phyloP scores from a whole-genome alignment of 2,888 invertebrate species.

The Steromphala cineraria region DNA sequence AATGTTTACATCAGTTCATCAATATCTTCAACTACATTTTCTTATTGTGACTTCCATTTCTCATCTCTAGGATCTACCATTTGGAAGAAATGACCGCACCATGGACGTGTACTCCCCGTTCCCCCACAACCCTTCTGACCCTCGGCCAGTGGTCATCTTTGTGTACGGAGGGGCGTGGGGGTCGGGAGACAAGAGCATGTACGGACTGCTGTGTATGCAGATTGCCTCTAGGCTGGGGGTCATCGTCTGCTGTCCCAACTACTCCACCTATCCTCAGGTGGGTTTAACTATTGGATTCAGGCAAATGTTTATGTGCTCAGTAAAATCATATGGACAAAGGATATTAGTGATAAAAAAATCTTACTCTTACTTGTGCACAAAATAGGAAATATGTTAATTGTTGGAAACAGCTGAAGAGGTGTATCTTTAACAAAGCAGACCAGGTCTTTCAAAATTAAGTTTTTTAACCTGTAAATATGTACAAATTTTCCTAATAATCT shows the following conservation, averaged over 20 bases:
- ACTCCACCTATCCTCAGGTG: slow-evolving; percentile 72
- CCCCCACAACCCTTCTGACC: slow-evolving; percentile 1
- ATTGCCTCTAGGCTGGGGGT: slow-evolving; percentile 61
- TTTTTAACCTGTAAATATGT: too few relatives aligned
- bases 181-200: slow-evolving; percentile 70
- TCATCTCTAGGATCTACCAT: slow-evolving; percentile 59
- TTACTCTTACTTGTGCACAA: too few relatives aligned
- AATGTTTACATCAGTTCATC: too few relatives aligned
- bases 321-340: too few relatives aligned
- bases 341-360: too few relatives aligned
- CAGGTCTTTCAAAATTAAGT: too few relatives aligned
- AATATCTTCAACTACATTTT: too few relatives aligned
- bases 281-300: neutral
- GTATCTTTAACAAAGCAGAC: too few relatives aligned
- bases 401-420: too few relatives aligned
- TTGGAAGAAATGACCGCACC: slow-evolving; percentile 65
- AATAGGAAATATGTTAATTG: too few relatives aligned
- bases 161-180: slow-evolving; percentile 72
- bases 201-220: slow-evolving; percentile 66
- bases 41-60: too few relatives aligned
- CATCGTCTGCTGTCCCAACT: slow-evolving; percentile 71
- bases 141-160: slow-evolving; percentile 67
- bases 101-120: slow-evolving; percentile 67
- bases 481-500: too few relatives aligned
- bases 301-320: neutral